A percentile compares a stretch with the other conserved stretches of the same genome.
Conservation (phyloP, 2,113 vertebrate genomes). For the Hypanus sabinus region DNA sequence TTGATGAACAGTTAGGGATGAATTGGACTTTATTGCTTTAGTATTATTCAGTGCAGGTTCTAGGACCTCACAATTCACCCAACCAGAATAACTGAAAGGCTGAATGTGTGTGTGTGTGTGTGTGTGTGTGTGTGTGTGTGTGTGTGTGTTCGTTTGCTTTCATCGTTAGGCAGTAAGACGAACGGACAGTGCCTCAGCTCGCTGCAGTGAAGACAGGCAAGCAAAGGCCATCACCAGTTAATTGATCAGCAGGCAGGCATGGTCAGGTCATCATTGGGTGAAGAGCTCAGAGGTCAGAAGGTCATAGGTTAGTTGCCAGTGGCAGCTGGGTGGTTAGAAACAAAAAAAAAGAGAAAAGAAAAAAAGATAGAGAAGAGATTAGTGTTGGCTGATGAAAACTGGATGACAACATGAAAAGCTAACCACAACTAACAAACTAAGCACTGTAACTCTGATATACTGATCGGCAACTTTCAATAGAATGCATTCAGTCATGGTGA, state of each 20-base stretch:
- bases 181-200: conserved; percentile 77
- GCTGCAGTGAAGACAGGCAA: conserved; percentile 79
- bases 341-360: conserved; percentile 69
- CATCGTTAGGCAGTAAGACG: conserved; percentile 78
- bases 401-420: conserved; percentile 99
- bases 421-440: conserved; percentile 81
- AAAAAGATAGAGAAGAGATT: conserved; percentile 99
- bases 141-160: conserved; percentile 42
- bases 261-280: conserved; percentile 99
- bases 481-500: conserved; percentile 80
- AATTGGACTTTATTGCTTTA: conserved; percentile 85
- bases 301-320: conserved; percentile 99
- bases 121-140: conserved; percentile 61
- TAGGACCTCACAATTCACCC: conserved; percentile 70
- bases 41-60: conserved; percentile 82
- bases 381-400: conserved; percentile 99
- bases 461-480: conserved; percentile 73
- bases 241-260: conserved; percentile 96
- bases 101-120: conserved; percentile 67
- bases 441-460: conserved; percentile 75
- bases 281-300: conserved; percentile 98
- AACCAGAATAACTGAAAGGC: conserved; percentile 57
- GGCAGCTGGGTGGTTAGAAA: conserved; percentile 99
- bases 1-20: conserved; percentile 67
- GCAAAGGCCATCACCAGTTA: conserved; percentile 93